phyloP scores from a whole-genome alignment of 2,888 invertebrate species.

The Ichneumoninae sp. region DNA sequence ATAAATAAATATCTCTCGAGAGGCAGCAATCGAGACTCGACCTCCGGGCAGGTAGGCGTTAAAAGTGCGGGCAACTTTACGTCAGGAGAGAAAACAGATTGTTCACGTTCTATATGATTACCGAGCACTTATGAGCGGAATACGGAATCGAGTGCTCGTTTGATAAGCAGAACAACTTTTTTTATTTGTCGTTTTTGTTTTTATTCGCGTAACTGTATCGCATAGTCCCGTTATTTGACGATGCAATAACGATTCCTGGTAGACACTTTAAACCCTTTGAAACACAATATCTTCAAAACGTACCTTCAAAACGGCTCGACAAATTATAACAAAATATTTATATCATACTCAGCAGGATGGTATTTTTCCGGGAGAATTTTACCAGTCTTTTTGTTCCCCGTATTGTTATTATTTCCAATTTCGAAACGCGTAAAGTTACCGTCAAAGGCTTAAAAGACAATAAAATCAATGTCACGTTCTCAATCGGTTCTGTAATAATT shows the following conservation, averaged over 20 bases:
- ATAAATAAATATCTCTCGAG: constrained; percentile 29
- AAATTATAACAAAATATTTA: too few relatives aligned
- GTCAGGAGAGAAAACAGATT: constrained; percentile 14
- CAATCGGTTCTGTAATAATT: background rate
- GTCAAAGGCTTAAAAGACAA: background rate
- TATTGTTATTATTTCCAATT: background rate
- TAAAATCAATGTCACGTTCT: background rate
- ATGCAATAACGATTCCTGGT: background rate
- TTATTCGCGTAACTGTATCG: background rate
- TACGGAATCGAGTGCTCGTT: constrained; percentile 17
- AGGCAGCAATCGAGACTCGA: constrained; percentile 13
- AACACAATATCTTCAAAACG: background rate
- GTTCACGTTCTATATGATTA: constrained; percentile 5
- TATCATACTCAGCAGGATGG: background rate
- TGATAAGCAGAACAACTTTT: background rate
- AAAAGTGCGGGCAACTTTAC: constrained; percentile 6
- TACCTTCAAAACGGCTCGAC: too few relatives aligned
- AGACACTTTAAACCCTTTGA: background rate
- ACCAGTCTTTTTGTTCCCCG: too few relatives aligned
- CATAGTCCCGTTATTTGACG: background rate
- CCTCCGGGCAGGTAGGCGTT: constrained; percentile 38
- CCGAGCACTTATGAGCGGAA: constrained; percentile 2
- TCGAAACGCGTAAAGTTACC: background rate
- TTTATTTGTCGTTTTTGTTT: constrained; percentile 3
- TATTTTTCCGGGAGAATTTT: background rate